Evolutionary conservation across 2,113 vertebrate genomes (phyloP), one percentile per base, ranked within the genome.

Genomic region (Cyphomyrus plagiostoma): DNA sequence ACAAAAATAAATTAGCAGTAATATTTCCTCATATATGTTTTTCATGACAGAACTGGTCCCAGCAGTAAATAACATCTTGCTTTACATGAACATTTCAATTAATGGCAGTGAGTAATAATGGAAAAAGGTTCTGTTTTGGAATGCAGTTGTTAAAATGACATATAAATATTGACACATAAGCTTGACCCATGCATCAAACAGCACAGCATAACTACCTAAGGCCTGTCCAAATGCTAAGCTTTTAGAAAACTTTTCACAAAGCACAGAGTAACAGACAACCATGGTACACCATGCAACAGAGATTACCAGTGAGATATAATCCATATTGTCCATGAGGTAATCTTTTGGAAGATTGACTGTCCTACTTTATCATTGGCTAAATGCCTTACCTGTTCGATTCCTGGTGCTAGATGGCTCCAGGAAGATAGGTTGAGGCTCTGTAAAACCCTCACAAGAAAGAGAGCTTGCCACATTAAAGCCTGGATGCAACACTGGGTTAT

Each of bases 351-450:
- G 21, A 49, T 3, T 85, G 42, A n/a, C 3, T n/a, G 23, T 49
- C 3, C 23, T 49, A 26, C 15, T 8, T 50, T 45, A n/a, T 85
- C 74, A 19, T 2, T 53, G 48, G 58, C 66, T 48, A 48, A n/a
- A 56, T 15, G 23, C 93, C 95, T 97, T 96, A 97, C 96, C 96
- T 93, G 95, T 92, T 90, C 94, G 95, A 92, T 94, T 95, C 92
- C 95, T 93, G 92, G 95, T 91, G 74, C 94, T 93, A 70, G 94
- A 93, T 39, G 96, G 94, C 91, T 96, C 95, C 93, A 96, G 93
- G 92, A 97, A 96, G 95, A 95, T 95, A 91, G 96, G 96, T 92
- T 96, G 96, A 94, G 96, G 96, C 91, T 97, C 96, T 92, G 95
- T 94, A 93, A 96, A 96, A 92, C 94, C 95, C 90, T 96, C 94